phyloP scores from a whole-genome alignment of 2,113 vertebrate species.

The Litocranius walleri region DNA sequence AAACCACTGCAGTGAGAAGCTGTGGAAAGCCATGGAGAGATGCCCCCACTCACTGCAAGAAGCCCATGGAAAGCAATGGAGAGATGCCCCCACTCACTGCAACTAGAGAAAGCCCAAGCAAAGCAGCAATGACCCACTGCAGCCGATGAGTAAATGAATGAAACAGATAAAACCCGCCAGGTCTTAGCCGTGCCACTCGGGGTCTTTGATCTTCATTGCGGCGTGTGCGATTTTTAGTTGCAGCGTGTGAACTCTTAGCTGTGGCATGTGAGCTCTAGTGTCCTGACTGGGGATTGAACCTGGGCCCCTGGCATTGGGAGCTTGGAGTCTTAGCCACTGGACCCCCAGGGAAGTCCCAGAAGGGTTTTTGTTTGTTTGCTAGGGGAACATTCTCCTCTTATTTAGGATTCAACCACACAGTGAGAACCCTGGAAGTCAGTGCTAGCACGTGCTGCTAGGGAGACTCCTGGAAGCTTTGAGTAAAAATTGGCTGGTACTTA shows the following conservation, averaged over 20 bases:
- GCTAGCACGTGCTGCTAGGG: background rate
- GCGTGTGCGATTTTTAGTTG: background rate
- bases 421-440: background rate
- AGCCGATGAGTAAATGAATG: background rate
- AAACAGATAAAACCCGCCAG: background rate
- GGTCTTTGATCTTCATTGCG: background rate
- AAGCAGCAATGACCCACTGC: rapidly evolving
- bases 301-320: background rate
- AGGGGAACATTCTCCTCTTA: background rate
- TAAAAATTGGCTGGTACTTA: background rate
- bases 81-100: background rate
- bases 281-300: background rate
- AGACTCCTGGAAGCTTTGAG: background rate
- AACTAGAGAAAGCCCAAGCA: background rate
- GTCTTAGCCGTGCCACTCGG: background rate
- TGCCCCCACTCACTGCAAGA: too few relatives aligned
- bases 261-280: background rate
- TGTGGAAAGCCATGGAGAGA: too few relatives aligned
- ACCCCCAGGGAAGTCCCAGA: background rate
- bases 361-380: background rate
- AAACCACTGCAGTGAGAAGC: background rate
- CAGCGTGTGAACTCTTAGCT: background rate
- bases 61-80: too few relatives aligned
- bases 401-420: background rate
- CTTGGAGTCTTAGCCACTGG: background rate